Evolutionary conservation across 2,113 vertebrate genomes (phyloP).

Genomic region (Phaethon lepturus): DNA sequence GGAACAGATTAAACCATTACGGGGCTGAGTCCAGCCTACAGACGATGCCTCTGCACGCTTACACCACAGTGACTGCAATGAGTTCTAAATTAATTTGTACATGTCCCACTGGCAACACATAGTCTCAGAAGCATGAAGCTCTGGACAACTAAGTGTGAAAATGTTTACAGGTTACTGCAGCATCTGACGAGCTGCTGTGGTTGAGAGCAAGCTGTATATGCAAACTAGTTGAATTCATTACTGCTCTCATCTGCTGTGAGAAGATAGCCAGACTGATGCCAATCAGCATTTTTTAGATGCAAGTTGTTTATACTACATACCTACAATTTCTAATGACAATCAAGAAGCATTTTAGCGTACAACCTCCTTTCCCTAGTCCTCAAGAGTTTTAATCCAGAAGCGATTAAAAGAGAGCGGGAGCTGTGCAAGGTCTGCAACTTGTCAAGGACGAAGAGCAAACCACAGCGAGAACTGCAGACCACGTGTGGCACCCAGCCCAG

Average conservation of each 20-base stretch:
- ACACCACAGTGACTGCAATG: neutral
- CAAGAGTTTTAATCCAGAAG: neutral
- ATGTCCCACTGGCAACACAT: neutral
- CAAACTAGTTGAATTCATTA: neutral
- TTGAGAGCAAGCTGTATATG: neutral
- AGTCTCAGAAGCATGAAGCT: neutral
- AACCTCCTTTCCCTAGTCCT: neutral
- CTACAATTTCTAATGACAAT: neutral
- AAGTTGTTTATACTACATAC: neutral
- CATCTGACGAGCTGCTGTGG: neutral
- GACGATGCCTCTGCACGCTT: accelerated
- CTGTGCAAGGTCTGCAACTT: neutral
- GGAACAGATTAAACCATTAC: neutral
- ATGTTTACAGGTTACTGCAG: neutral
- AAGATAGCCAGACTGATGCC: neutral
- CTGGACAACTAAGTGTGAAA: neutral
- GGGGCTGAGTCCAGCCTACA: neutral
- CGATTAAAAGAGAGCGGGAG: neutral
- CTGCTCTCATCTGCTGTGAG: neutral
- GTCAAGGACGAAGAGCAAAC: neutral
- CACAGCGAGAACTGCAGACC: neutral
- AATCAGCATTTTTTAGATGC: neutral
- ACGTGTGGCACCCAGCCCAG: neutral
- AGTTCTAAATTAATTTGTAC: neutral
- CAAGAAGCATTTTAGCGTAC: neutral